Percentiles rank a stretch among this genome's conserved stretches.
Evolutionary conservation across 2,113 vertebrate genomes (phyloP).

Genomic region (Cercopithecus mona): DNA sequence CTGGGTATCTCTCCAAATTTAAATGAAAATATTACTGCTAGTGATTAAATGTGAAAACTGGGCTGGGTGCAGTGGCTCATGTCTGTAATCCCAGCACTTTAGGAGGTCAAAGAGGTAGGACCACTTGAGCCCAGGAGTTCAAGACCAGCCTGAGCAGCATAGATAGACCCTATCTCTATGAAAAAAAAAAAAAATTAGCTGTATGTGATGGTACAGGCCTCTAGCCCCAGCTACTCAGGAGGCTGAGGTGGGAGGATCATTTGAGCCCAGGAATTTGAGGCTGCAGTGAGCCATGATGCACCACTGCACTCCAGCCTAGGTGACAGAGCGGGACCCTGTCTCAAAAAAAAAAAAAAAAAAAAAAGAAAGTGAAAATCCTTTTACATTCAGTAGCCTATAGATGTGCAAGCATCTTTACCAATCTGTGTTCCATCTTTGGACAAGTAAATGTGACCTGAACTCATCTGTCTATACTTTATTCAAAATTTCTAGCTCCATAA

Average conservation of each 20-base stretch:
- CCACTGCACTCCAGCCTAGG: not conserved
- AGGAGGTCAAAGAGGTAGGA: not conserved
- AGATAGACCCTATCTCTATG: not conserved
- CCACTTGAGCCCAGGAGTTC: not conserved
- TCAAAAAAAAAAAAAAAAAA: not conserved
- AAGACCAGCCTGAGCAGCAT: not conserved
- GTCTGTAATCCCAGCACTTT: not conserved
- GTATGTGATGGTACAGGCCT: not conserved
- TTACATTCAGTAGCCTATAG: not conserved
- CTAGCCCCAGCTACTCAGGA: not conserved
- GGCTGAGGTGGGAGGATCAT: not conserved
- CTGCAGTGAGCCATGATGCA: not conserved
- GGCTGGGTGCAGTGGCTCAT: not conserved
- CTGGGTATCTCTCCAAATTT: not conserved
- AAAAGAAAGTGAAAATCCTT: not conserved
- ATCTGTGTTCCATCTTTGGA: constrained; percentile 49
- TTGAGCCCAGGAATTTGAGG: not conserved
- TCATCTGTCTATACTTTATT: constrained; percentile 55
- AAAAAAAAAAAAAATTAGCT: not conserved
- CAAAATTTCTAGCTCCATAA: constrained; percentile 50
- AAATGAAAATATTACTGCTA: not conserved
- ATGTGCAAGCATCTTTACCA: not conserved
- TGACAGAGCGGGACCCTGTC: not conserved
- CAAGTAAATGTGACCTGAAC: constrained; percentile 40
- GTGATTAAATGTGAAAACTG: constrained; percentile 17